Evolutionary conservation across 1,140 invertebrate genomes (phyloP).

Genomic region (Drosophila ogumai): DNA sequence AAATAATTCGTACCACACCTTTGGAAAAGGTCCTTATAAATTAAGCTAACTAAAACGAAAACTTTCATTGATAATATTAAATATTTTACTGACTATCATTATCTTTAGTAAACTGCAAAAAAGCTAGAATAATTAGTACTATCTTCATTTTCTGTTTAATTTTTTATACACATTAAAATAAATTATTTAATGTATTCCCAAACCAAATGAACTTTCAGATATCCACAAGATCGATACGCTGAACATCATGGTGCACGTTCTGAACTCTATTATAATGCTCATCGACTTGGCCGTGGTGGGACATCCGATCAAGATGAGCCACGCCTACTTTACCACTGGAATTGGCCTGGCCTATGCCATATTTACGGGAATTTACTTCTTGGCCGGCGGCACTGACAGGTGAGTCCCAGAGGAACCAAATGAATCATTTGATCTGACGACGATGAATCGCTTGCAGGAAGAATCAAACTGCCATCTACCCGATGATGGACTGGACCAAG

Average conservation of each 20-base stretch:
- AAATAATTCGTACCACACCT: background rate
- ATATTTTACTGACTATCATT: background rate
- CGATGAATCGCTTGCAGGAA: constrained; percentile 71
- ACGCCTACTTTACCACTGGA: constrained; percentile 88
- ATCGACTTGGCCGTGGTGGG: constrained; percentile 88
- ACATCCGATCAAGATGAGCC: constrained; percentile 87
- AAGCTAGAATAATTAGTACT: background rate
- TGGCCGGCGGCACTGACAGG: constrained; percentile 88
- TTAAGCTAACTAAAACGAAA: background rate
- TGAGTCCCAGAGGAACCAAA: constrained; percentile 28
- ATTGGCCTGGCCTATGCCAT: constrained; percentile 87
- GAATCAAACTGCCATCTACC: constrained; percentile 87
- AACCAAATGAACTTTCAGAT: constrained; percentile 39
- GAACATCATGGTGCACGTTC: constrained; percentile 88
- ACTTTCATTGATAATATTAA: background rate
- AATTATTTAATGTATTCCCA: background rate
- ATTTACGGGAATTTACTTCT: constrained; percentile 89
- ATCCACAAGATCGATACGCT: constrained; percentile 86
- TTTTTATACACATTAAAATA: too few relatives aligned
- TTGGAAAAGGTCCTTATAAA: background rate
- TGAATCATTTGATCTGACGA: background rate
- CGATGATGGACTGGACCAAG: constrained; percentile 87
- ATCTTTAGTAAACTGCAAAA: background rate
- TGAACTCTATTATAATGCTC: constrained; percentile 89
- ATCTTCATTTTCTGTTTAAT: too few relatives aligned